A percentile compares a stretch with the other conserved stretches of the same genome.
phyloP scores from a whole-genome alignment of 2,888 invertebrate species.

The Caenorhabditis sp. region DNA sequence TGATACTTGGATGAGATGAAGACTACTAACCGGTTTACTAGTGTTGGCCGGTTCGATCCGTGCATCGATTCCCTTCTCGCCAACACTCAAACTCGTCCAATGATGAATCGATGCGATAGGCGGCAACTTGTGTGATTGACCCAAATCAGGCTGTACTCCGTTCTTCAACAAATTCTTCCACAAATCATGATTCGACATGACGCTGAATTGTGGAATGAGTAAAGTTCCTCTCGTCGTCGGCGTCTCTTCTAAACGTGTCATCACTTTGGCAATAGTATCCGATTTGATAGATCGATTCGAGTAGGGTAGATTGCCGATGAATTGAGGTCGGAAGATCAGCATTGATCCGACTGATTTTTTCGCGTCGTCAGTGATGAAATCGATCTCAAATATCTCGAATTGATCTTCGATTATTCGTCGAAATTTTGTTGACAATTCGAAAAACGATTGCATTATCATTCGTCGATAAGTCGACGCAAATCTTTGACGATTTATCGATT shows the following conservation, averaged over 20 bases:
- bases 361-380: constrained; percentile 5
- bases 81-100: constrained; percentile 19
- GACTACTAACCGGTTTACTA: not conserved
- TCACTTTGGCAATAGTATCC: constrained; percentile 3
- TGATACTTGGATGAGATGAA: too few species aligned
- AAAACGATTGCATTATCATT: constrained; percentile 20
- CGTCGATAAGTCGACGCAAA: constrained; percentile 23
- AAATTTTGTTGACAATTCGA: constrained; percentile 22
- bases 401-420: constrained; percentile 2
- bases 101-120: constrained; percentile 32
- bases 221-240: constrained; percentile 5
- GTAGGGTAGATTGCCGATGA: constrained; percentile 22
- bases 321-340: constrained; percentile 26
- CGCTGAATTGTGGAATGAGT: constrained; percentile 19
- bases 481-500: constrained; percentile 12
- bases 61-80: not conserved
- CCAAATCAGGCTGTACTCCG: constrained; percentile 33
- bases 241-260: constrained; percentile 3
- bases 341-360: constrained; percentile 6
- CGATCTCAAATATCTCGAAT: constrained; percentile 25
- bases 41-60: not conserved
- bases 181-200: constrained; percentile 17
- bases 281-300: constrained; percentile 15
- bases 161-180: constrained; percentile 35
- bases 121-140: constrained; percentile 24